These are phyloP conservation scores for Leucoraja ocellata DNA, from an alignment of 2,797 vertebrate species.

Conservation along the genomic window DNA sequence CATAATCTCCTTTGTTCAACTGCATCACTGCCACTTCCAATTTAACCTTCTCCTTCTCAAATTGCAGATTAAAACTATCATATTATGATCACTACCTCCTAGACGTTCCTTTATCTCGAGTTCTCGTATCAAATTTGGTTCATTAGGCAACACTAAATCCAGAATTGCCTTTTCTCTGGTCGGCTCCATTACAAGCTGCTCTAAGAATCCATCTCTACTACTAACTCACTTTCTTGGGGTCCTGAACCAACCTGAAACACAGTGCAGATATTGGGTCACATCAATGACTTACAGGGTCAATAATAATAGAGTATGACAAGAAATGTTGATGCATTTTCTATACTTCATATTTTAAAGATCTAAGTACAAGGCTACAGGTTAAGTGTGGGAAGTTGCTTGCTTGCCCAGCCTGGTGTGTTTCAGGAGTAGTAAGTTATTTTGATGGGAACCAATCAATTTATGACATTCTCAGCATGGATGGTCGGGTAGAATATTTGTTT, in stretches of 20 bases:
- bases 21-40: no score
- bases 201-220: no score
- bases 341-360: background rate
- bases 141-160: no score
- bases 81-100: no score
- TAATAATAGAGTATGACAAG: background rate
- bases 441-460: background rate
- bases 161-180: no score
- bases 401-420: background rate
- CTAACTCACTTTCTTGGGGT: no score
- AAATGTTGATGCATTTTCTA: background rate
- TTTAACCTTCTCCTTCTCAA: no score
- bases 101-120: no score
- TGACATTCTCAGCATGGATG: background rate
- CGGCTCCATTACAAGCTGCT: no score
- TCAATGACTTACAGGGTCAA: background rate
- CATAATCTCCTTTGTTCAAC: no score
- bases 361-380: background rate
- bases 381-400: background rate
- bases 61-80: no score
- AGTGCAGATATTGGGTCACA: background rate
- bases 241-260: background rate
- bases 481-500: background rate
- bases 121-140: no score
- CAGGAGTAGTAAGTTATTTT: background rate